Evolutionary conservation across 1,140 invertebrate genomes (phyloP).

Genomic region (Drosophila nigrodunni): DNA sequence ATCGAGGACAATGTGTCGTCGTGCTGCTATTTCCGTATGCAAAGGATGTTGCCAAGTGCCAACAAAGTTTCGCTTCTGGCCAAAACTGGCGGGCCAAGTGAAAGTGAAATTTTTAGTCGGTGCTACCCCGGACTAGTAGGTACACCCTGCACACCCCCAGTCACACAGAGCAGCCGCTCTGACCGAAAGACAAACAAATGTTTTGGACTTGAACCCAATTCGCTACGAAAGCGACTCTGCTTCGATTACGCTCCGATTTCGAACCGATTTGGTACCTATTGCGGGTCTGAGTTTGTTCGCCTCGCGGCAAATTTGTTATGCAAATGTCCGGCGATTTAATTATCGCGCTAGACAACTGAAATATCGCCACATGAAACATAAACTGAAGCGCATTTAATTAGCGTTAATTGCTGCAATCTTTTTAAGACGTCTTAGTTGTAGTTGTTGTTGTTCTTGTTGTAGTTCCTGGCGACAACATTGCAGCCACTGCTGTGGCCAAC

Average conservation of each 20-base stretch:
- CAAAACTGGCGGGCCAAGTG: constrained; percentile 78
- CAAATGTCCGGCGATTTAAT: constrained; percentile 80
- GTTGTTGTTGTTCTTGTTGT: not conserved
- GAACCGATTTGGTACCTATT: not conserved
- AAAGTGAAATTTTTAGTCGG: constrained; percentile 66
- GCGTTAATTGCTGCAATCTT: constrained; percentile 82
- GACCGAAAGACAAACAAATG: constrained; percentile 72
- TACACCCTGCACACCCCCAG: not conserved
- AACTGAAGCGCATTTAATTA: constrained; percentile 83
- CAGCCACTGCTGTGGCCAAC: not conserved
- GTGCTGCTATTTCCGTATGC: constrained; percentile 80
- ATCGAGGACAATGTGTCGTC: constrained; percentile 81
- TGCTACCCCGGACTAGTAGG: too few species aligned
- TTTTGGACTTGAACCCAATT: constrained; percentile 72
- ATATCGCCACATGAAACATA: constrained; percentile 83
- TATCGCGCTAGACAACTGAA: constrained; percentile 82
- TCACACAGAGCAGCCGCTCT: not conserved
- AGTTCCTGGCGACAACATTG: constrained; percentile 38
- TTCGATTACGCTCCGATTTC: too few species aligned
- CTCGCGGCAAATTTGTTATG: constrained; percentile 75
- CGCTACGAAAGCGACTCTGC: constrained; percentile 36
- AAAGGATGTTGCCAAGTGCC: constrained; percentile 79
- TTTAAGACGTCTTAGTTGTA: constrained; percentile 36
- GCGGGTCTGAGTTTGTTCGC: not conserved
- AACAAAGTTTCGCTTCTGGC: constrained; percentile 77